phyloP scores from a whole-genome alignment of 2,113 vertebrate species.

The Corythornis vintsioides region DNA sequence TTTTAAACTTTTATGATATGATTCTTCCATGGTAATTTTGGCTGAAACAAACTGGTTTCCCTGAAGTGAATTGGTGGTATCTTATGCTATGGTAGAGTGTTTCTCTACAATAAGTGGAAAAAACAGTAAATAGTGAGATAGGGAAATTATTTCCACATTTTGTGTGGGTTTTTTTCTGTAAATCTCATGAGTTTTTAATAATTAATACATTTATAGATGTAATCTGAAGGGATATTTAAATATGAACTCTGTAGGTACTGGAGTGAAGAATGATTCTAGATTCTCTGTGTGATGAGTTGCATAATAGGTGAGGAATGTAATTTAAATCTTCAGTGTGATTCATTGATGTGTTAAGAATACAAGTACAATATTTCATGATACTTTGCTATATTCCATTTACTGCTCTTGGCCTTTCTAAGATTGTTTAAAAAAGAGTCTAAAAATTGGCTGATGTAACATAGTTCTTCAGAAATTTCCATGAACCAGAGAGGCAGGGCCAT shows the following conservation, averaged over 20 bases:
- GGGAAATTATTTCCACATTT: not conserved
- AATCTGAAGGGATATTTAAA: not conserved
- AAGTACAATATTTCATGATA: not conserved
- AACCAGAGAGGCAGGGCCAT: not conserved
- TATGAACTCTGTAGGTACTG: not conserved
- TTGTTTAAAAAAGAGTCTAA: not conserved
- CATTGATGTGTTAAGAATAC: not conserved
- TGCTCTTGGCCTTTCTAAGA: not conserved
- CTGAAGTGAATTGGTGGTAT: not conserved
- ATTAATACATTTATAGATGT: not conserved
- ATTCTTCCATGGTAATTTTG: not conserved
- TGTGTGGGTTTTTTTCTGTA: not conserved
- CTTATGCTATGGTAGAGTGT: not conserved
- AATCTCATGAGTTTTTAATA: not conserved
- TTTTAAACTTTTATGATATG: not conserved
- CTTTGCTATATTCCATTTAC: not conserved
- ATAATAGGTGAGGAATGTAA: not conserved
- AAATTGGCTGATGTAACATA: not conserved
- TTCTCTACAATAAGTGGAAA: not conserved
- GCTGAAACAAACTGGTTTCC: not conserved
- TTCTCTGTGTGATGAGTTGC: not conserved
- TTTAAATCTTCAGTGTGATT: not conserved
- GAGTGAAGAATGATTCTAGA: not conserved
- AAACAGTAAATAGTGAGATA: not conserved
- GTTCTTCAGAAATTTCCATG: not conserved